Conservation (phyloP, 2,797 vertebrate species). For the Pseudocheirus occidentalis region DNA sequence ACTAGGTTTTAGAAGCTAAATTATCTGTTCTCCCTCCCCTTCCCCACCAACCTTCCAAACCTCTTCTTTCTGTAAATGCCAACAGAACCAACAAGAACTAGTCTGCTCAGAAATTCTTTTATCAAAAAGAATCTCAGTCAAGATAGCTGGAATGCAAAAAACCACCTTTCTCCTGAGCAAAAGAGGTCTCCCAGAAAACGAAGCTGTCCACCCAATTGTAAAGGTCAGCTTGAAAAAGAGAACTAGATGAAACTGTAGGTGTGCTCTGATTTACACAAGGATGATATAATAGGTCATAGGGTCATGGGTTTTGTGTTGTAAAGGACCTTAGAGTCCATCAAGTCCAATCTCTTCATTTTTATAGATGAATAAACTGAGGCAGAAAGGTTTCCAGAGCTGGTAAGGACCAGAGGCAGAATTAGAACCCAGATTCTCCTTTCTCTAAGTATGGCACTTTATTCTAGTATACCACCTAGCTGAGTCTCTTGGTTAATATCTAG, state of each 20-base stretch:
- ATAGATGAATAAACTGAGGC: neutral
- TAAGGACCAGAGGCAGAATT: neutral
- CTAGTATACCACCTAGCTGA: neutral
- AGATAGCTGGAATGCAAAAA: conserved; percentile 40
- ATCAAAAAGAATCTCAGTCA: neutral
- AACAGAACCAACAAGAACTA: conserved; percentile 85
- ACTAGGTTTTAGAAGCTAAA: neutral
- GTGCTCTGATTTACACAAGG: neutral
- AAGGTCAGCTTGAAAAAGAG: conserved; percentile 73
- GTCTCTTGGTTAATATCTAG: neutral
- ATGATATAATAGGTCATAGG: neutral
- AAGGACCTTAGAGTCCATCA: neutral
- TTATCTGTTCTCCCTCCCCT: neutral
- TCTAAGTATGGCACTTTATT: neutral
- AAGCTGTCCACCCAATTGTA: conserved; percentile 41
- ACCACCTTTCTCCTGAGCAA: neutral
- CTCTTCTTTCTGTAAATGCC: conserved; percentile 50
- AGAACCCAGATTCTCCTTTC: neutral
- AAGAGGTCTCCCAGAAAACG: conserved; percentile 13
- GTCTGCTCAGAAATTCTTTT: conserved; percentile 79
- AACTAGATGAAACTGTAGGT: neutral
- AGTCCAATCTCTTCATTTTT: neutral
- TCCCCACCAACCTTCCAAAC: neutral
- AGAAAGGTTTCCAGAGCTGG: neutral
- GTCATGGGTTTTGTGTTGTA: neutral